phyloP scores from a whole-genome alignment of 2,888 invertebrate species.

The Congeria kusceri region DNA sequence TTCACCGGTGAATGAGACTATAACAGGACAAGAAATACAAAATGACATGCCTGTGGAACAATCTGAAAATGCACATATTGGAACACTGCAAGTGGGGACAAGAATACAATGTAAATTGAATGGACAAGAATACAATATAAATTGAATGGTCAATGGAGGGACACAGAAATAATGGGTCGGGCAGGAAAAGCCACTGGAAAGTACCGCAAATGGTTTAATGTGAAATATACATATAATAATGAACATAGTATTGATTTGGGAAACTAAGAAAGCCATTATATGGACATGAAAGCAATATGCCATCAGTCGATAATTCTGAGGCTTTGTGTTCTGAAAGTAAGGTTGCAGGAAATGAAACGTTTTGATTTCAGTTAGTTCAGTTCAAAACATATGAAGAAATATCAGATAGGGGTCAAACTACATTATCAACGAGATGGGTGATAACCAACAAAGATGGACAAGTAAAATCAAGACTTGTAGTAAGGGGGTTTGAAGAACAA shows the following conservation, averaged over 20 bases:
- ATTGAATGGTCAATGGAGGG: too few relatives aligned
- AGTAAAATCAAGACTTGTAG: conserved; percentile 30
- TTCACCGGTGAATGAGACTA: too few relatives aligned
- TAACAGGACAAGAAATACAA: too few relatives aligned
- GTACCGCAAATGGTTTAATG: conserved; percentile 38
- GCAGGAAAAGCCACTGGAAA: conserved; percentile 46
- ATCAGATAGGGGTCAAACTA: conserved; percentile 26
- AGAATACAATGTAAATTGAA: too few relatives aligned
- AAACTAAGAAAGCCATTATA: conserved; percentile 3
- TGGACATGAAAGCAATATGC: conserved; percentile 2
- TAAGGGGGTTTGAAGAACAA: conserved; percentile 40
- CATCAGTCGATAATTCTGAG: background rate
- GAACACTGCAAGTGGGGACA: too few relatives aligned
- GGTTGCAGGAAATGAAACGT: conserved; percentile 34
- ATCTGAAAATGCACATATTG: too few relatives aligned
- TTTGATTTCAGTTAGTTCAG: too few relatives aligned
- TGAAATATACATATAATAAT: conserved; percentile 22
- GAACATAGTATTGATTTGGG: conserved; percentile 24
- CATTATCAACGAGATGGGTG: conserved; percentile 32
- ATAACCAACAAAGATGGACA: conserved; percentile 30
- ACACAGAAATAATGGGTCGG: too few relatives aligned
- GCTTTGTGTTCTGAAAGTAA: conserved; percentile 41
- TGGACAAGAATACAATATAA: too few relatives aligned
- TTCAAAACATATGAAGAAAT: conserved; percentile 27
- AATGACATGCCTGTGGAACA: too few relatives aligned